A percentile compares a stretch with the other conserved stretches of the same genome.
Evolutionary conservation across 1,140 invertebrate species (phyloP).

Genomic region (Drosophila albomicans): DNA sequence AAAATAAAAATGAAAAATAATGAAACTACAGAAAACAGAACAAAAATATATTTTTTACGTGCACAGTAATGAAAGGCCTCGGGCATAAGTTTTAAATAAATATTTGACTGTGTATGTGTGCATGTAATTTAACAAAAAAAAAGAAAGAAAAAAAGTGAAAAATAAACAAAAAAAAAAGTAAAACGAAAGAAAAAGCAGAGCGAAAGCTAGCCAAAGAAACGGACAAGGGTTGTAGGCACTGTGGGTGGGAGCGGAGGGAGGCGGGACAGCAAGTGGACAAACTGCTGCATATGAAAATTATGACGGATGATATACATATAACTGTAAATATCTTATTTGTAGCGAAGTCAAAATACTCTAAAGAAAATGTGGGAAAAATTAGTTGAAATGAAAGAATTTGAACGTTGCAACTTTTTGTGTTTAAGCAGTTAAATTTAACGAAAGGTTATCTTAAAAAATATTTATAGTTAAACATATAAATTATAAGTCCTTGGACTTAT

Average conservation of each 20-base stretch:
- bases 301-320: constrained; percentile 37
- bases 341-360: constrained; percentile 22
- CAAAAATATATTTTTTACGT: constrained; percentile 65
- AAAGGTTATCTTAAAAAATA: too few species aligned
- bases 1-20: constrained; percentile 28
- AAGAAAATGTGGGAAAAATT: neutral
- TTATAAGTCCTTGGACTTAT: too few species aligned
- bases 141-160: constrained; percentile 27
- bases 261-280: constrained; percentile 45
- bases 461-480: too few species aligned
- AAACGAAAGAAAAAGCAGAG: constrained; percentile 43
- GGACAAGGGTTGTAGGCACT: constrained; percentile 39
- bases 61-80: constrained; percentile 81
- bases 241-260: neutral
- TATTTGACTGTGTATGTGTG: constrained; percentile 74
- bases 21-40: constrained; percentile 31
- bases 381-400: too few species aligned
- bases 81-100: constrained; percentile 83
- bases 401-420: too few species aligned
- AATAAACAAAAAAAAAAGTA: constrained; percentile 54
- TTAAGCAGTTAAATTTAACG: too few species aligned
- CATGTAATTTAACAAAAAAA: constrained; percentile 82
- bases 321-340: neutral
- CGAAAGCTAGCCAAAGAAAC: constrained; percentile 60
- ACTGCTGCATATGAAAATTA: constrained; percentile 69